Base-by-base conservation (phyloP, 2,888 invertebrate species). In the Callimorpha dominula region DNA sequence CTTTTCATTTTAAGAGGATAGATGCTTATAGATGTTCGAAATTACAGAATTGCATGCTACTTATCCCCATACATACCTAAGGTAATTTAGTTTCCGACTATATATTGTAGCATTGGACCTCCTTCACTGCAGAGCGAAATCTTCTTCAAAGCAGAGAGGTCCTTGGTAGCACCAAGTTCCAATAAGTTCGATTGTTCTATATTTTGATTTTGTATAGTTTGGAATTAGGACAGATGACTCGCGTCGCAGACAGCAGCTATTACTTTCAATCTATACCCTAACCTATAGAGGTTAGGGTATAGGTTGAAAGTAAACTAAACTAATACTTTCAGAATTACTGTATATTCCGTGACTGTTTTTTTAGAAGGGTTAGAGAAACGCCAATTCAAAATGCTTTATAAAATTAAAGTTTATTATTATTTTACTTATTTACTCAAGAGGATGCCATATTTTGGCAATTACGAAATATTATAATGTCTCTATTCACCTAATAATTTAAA, bases 401-500 rank as follows among this genome's bases (percentile, higher is more conserved):
- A 54, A 17, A 54, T 20, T 54, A 4, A 54, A 54, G 3, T 54
- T n/a, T 17, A 7, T 54, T 50, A 50, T 17, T 54, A n/a, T 54
- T 20, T 4, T 1, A 11, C 9, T 57, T 57, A n/a, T 20, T 4
- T 20, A 20, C 11, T n/a, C n/a, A 20, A 52, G 15, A 52, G 17
- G 8, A n/a, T n/a, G n/a, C 54, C 54, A n/a, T n/a, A 54, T n/a
- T 54, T n/a, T n/a, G n/a, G n/a, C n/a, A n/a, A n/a, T 54, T 54
- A n/a, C 4, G 54, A 54, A n/a, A 54, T 42, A 68, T 43, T 31
- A 57, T 54, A 67, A 67, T 42, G 57, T 68, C 67, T 68, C 54
- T 57, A 43, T 68, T 67, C 2, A 31, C 31, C 31, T 54, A 70
- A 71, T 74, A 14, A 57, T 14, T 57, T 68, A 57, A 68, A 54